Evolutionary conservation across 2,888 invertebrate species (phyloP).

Genomic region (Melieria omissa): DNA sequence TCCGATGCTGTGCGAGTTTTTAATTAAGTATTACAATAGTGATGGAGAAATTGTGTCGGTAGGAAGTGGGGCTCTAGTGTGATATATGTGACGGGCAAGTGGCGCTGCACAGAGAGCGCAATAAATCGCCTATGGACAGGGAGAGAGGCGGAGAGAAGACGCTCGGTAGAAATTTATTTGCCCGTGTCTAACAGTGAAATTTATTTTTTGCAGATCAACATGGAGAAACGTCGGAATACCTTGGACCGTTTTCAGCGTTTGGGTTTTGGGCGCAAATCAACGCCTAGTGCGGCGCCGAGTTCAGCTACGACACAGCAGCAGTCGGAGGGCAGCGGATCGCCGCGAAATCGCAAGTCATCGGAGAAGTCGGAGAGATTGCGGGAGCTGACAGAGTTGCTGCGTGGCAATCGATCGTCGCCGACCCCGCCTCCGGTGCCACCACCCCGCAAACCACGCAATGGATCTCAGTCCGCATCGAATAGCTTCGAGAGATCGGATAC

Average conservation of each 20-base stretch:
- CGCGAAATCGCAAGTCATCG: conserved; percentile 62
- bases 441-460: conserved; percentile 67
- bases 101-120: background rate
- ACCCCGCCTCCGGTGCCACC: conserved; percentile 72
- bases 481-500: conserved; percentile 63
- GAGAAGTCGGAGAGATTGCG: conserved; percentile 79
- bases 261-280: conserved; percentile 73
- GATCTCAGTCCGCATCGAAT: conserved; percentile 67
- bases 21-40: conserved; percentile 10
- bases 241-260: conserved; percentile 86
- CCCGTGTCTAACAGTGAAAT: conserved; percentile 13
- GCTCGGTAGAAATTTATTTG: conserved; percentile 4
- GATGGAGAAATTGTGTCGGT: too few species aligned
- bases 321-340: conserved; percentile 29
- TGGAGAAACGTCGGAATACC: conserved; percentile 71
- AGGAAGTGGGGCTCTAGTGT: too few species aligned
- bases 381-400: conserved; percentile 83
- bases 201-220: conserved; percentile 53
- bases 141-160: background rate
- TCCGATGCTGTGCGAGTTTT: conserved; percentile 3
- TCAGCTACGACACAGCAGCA: conserved; percentile 34
- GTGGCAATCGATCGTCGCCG: conserved; percentile 70
- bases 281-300: conserved; percentile 46
- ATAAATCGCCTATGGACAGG: conserved; percentile 7
- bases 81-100: too few species aligned